Percentiles rank a stretch among this genome's conserved stretches.
phyloP scores from a whole-genome alignment of 2,797 vertebrate species.

The Chlorospingus semifuscus region DNA sequence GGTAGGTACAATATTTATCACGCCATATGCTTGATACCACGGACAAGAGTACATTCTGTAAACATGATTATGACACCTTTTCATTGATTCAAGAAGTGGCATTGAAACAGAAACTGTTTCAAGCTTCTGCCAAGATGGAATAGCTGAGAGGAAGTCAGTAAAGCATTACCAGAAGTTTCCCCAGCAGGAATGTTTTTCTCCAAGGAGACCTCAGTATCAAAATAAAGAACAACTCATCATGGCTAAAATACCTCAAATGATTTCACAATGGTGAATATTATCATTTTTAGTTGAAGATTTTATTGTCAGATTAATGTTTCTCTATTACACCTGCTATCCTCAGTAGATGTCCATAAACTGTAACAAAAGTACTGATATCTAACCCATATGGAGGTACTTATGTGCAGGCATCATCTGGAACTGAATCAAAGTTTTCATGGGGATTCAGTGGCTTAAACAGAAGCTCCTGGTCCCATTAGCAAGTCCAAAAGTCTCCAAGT shows the following conservation, averaged over 20 bases:
- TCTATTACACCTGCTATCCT: neutral
- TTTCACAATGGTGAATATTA: neutral
- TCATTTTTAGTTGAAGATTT: neutral
- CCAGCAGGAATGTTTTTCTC: neutral
- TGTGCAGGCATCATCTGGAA: neutral
- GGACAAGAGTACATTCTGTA: neutral
- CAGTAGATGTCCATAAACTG: neutral
- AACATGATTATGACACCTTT: slow-evolving; percentile 25
- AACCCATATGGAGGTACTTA: neutral
- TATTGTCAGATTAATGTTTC: neutral
- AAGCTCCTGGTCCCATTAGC: neutral
- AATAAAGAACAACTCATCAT: neutral
- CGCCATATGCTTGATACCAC: neutral
- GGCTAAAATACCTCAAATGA: neutral
- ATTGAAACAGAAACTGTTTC: slow-evolving; percentile 14
- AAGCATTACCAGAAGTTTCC: slow-evolving; percentile 19
- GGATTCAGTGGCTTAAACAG: neutral
- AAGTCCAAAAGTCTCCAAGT: neutral
- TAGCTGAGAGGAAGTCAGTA: slow-evolving; percentile 12
- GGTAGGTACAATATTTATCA: slow-evolving; percentile 1
- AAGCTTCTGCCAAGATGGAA: neutral
- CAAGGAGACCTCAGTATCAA: neutral
- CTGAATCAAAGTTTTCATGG: neutral
- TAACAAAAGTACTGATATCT: neutral
- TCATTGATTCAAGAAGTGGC: neutral